Evolutionary conservation across 2,888 invertebrate species (phyloP), one percentile per base, ranked within the genome.

Genomic region (Dicranocentrus wangi): DNA sequence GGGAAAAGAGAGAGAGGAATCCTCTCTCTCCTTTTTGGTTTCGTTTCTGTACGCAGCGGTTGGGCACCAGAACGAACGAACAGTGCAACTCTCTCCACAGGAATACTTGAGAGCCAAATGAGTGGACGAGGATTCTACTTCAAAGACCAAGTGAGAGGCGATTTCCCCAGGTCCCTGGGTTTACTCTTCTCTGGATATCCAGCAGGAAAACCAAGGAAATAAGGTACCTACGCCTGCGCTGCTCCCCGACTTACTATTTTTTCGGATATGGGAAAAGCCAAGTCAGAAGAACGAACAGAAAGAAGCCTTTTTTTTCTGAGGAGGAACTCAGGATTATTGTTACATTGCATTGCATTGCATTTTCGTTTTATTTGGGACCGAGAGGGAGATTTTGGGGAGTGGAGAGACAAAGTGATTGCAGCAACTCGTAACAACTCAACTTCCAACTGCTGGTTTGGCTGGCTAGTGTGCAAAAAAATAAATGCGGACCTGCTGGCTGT

Each of bases 101-200:
- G 47, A n/a, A 47, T n/a, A 47, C 47, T 47, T 47, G 47, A 47
- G 15, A n/a, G n/a, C n/a, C n/a, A 8, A 19, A 17, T 32, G 60
- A 60, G 60, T 60, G 60, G 60, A 60, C 32, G 17, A 28, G 28
- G n/a, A n/a, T n/a, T 60, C 60, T 60, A 32, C 60, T 60, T 60
- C 60, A 43, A 65, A 58, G 39, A 28, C 66, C 47, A 71, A 58
- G 66, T 43, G 63, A 27, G 58, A 72, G 61, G 71, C 68, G 68
- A 73, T 73, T 70, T 68, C 72, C 79, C 61, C 43, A 32, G 55
- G 42, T 51, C 19, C 60, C 55, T 66, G 43, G 43, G 55, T 69
- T 78, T 78, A 63, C 53, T 73, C 69, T 66, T 60, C 72, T 66
- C n/a, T 60, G 68, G 69, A 61, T 70, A 75, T 72, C 25, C 53